Evolutionary conservation across 2,888 invertebrate species (phyloP).

Genomic region (Malthinus seriepunctatus): DNA sequence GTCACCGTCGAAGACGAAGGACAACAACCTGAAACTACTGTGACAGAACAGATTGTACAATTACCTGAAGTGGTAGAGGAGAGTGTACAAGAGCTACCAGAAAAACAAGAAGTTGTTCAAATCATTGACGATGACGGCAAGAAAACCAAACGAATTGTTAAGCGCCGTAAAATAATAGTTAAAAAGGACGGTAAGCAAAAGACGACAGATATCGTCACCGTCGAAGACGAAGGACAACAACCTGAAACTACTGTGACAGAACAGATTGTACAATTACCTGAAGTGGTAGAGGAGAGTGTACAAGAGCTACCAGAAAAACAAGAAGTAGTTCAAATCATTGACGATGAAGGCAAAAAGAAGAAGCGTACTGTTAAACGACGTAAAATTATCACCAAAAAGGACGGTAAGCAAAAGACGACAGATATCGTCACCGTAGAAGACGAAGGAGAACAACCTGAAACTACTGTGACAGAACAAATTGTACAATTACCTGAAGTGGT

Average conservation of each 20-base stretch:
- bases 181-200: conserved; percentile 11
- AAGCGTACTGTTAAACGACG: conserved; percentile 43
- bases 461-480: conserved; percentile 37
- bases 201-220: conserved; percentile 23
- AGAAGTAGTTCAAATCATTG: conserved; percentile 37
- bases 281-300: conserved; percentile 8
- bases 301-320: conserved; percentile 47
- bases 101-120: conserved; percentile 36
- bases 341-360: conserved; percentile 37
- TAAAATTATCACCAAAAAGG: conserved; percentile 41
- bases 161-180: conserved; percentile 13
- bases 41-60: conserved; percentile 42
- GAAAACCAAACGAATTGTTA: conserved; percentile 10
- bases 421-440: conserved; percentile 44
- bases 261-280: neutral
- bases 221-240: conserved; percentile 30
- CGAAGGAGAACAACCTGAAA: conserved; percentile 41
- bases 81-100: conserved; percentile 31
- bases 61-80: conserved; percentile 2
- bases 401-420: conserved; percentile 45
- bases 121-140: conserved; percentile 34
- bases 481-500: conserved; percentile 32
- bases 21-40: conserved; percentile 39
- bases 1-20: conserved; percentile 45
- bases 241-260: conserved; percentile 39